A percentile compares a stretch with the other conserved stretches of the same genome.
Conservation (phyloP, 2,113 vertebrate genomes). For the Pelecanoides urinatrix region DNA sequence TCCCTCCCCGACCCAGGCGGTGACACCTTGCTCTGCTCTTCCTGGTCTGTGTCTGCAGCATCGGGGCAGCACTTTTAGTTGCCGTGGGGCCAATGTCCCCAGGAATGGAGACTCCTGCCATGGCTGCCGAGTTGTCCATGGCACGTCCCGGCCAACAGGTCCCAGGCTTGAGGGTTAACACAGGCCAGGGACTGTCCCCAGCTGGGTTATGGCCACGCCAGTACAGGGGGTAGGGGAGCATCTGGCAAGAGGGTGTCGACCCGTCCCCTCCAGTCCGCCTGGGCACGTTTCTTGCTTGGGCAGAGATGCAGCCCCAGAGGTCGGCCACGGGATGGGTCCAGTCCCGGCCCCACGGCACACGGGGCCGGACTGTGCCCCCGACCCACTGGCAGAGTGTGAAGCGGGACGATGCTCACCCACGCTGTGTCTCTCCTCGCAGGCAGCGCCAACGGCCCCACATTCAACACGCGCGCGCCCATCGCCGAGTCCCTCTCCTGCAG, state of each 20-base stretch:
- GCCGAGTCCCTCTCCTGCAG: constrained; percentile 78
- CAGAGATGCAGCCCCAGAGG: background rate
- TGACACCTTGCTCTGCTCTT: background rate
- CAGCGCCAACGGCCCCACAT: constrained; percentile 63
- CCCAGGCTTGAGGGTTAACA: background rate
- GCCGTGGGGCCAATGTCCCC: background rate
- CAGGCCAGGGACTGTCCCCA: background rate
- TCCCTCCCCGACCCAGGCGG: background rate
- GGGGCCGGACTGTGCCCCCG: fast-evolving
- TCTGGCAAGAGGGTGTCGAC: background rate
- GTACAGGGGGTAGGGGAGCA: background rate
- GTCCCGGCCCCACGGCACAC: fast-evolving
- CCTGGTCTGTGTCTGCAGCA: background rate
- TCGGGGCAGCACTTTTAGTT: background rate
- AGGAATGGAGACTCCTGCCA: background rate
- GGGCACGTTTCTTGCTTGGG: background rate
- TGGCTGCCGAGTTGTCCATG: background rate
- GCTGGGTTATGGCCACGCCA: background rate
- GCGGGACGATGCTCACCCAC: background rate
- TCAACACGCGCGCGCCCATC: background rate
- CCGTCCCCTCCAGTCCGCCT: fast-evolving
- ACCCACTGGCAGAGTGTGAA: fast-evolving
- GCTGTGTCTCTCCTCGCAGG: constrained; percentile 53
- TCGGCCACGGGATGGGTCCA: fast-evolving
- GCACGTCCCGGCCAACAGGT: background rate